Base-by-base conservation (phyloP, 1,140 invertebrate species). In the Hormaphis cornu region DNA sequence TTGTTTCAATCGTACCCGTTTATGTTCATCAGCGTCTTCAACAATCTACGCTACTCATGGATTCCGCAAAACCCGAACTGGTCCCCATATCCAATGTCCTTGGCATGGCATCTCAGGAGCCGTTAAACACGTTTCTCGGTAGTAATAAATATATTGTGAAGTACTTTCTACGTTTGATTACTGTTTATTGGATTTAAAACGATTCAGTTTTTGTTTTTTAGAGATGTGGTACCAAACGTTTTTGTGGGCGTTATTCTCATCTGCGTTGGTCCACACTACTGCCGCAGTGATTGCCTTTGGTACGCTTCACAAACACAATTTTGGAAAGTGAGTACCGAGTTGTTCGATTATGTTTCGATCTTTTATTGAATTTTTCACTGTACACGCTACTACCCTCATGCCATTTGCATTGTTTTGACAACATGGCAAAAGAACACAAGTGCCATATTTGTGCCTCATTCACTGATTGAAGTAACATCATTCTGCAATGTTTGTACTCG, bases 181-280 rank as follows among this genome's bases (percentile, higher is more conserved):
- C 44, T 30, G 3, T 33, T 54, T n/a, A 50, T 63, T 22, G 14
- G 18, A 22, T 63, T 28, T n/a, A 24, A 28, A 63, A n/a, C 33
- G 28, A 26, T 3, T 26, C 33, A 35, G 20, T 52, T 1, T 52
- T 5, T 30, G n/a, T 20, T 86, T 88, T 81, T 78, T 84, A 81
- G 93, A 95, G 79, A 97, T 97, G 88, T 96, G 93, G 93, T 96
- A 95, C 79, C 89, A 93, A 75, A 87, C 96, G 74, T 94, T 94
- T 81, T 80, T 96, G 69, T 96, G 92, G 92, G 90, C 91, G 18
- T 81, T 97, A 74, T 92, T 94, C 77, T 95, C 93, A 16, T 96
- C 93, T 24, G 84, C 95, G 75, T 86, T 96, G 76, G 90, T 96
- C 53, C 93, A 97, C 79, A 86, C 88, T 20, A 87, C 92, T 75